These are phyloP conservation scores for Tretioscincus oriximinensis DNA, from an alignment of 2,113 vertebrate genomes.

Conservation along the genomic window DNA sequence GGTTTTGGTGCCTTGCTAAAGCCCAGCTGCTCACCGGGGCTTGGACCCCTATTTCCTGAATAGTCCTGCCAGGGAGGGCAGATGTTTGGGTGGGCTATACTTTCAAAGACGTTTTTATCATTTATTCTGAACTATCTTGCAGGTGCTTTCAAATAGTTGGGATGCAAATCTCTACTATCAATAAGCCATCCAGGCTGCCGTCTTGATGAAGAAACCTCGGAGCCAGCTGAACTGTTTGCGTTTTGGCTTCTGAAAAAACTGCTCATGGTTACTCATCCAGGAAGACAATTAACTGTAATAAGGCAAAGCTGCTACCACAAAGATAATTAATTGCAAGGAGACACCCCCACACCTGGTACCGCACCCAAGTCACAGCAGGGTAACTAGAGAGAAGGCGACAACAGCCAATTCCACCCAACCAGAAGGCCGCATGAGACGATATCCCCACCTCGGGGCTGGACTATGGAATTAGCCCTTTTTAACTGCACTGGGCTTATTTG, in stretches of 20 bases:
- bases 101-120: too few species aligned
- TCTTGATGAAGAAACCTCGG: neutral
- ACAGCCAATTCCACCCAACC: neutral
- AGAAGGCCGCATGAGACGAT: neutral
- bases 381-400: neutral
- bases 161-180: too few species aligned
- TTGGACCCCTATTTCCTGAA: too few species aligned
- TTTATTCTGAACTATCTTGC: too few species aligned
- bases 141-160: too few species aligned
- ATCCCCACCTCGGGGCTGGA: neutral
- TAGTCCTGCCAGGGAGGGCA: too few species aligned
- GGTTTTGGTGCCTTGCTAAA: too few species aligned
- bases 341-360: constrained; percentile 40
- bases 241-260: constrained; percentile 39
- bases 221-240: constrained; percentile 9
- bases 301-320: neutral
- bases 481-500: neutral
- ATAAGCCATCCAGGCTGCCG: too few species aligned
- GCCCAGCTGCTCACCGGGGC: too few species aligned
- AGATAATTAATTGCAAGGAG: neutral
- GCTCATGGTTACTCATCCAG: constrained; percentile 55
- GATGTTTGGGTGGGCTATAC: too few species aligned
- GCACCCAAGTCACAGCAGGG: constrained; percentile 21
- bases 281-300: constrained; percentile 46
- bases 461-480: neutral